Conservation (phyloP, 2,113 vertebrate species). For the Odontesthes bonariensis region DNA sequence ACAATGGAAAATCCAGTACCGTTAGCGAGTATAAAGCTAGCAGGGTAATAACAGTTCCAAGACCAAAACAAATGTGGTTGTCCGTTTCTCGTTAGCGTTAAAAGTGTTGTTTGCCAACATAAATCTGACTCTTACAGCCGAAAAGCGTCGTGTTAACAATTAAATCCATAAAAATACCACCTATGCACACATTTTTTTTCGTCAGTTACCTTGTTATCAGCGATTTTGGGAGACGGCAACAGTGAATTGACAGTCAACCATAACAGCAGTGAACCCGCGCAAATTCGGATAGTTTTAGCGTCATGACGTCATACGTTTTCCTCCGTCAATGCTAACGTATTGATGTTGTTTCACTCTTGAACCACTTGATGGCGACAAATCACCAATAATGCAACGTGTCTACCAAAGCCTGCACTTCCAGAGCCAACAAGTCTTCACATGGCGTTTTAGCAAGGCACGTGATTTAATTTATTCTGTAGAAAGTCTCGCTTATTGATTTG, state of each 20-base stretch:
- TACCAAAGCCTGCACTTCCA: too few relatives aligned
- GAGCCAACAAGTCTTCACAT: too few relatives aligned
- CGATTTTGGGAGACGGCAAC: background rate
- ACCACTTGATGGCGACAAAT: constrained; percentile 61
- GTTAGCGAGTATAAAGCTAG: background rate
- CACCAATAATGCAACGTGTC: background rate
- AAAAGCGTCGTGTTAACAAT: rapidly evolving
- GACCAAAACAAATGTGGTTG: constrained; percentile 56
- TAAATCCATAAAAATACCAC: rapidly evolving
- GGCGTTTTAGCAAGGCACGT: background rate
- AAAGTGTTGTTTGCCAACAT: background rate
- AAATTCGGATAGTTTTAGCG: constrained; percentile 63
- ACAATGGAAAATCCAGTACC: background rate
- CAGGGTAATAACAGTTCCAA: background rate
- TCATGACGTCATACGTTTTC: constrained; percentile 52
- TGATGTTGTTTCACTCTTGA: background rate
- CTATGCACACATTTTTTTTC: rapidly evolving
- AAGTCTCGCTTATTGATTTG: background rate
- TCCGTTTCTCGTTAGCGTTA: background rate
- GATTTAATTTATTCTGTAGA: background rate
- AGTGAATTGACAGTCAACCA: constrained; percentile 11
- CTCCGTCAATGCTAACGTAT: rapidly evolving
- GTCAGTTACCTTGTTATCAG: constrained; percentile 16
- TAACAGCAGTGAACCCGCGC: constrained; percentile 63
- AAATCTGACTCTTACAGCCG: rapidly evolving